These are phyloP conservation scores for Pipistrellus nathusii DNA, from an alignment of 2,797 vertebrate species.

Conservation along the genomic window DNA sequence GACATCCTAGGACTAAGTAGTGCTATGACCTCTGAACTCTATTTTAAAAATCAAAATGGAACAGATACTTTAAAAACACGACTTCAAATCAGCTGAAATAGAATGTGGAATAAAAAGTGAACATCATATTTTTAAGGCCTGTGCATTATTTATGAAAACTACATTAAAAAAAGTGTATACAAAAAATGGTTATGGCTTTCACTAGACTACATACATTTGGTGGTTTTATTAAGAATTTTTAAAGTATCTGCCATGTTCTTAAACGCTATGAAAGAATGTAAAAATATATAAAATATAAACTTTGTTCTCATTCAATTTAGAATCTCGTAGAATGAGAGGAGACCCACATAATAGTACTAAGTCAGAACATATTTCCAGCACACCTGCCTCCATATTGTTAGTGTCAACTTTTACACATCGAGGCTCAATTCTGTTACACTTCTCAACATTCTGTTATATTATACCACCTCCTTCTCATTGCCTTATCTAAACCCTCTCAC, in stretches of 20 bases:
- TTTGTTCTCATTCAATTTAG: neutral
- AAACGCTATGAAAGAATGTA: neutral
- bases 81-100: neutral
- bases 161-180: neutral
- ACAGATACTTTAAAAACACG: neutral
- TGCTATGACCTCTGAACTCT: neutral
- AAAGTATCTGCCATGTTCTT: neutral
- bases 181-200: neutral
- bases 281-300: neutral
- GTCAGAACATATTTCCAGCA: neutral
- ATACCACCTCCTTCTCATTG: neutral
- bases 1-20: neutral
- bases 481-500: neutral
- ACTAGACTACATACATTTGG: neutral
- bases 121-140: neutral
- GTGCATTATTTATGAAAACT: neutral
- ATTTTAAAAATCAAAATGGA: conserved; percentile 7
- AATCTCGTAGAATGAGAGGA: neutral
- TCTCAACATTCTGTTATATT: neutral
- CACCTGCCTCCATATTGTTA: neutral
- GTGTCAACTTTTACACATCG: neutral
- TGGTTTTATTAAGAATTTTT: neutral
- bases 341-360: neutral
- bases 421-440: neutral
- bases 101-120: conserved; percentile 7